A percentile compares a stretch with the other conserved stretches of the same genome.
Evolutionary conservation across 2,113 vertebrate species (phyloP).

Genomic region (Chloroceryle aenea): DNA sequence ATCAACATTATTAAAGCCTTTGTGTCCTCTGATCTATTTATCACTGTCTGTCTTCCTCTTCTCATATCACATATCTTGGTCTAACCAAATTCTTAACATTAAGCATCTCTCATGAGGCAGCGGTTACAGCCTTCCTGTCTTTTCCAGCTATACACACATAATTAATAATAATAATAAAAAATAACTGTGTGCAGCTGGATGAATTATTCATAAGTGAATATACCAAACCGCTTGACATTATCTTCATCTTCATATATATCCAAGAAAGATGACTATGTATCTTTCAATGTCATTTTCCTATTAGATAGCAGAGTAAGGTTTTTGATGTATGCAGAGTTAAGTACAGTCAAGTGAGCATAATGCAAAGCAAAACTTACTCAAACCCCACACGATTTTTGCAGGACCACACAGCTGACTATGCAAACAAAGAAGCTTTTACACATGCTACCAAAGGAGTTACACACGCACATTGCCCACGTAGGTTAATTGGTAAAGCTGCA

Average conservation of each 20-base stretch:
- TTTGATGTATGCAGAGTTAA: neutral
- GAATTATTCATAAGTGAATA: constrained; percentile 61
- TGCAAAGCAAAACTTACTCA: neutral
- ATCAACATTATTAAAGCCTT: constrained; percentile 42
- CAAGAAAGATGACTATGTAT: constrained; percentile 9
- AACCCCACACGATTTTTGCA: neutral
- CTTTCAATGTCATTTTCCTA: constrained; percentile 23
- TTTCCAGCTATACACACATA: constrained; percentile 29
- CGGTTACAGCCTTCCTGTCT: neutral
- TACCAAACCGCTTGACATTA: constrained; percentile 2
- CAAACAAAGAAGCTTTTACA: neutral
- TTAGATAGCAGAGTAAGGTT: neutral
- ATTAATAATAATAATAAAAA: constrained; percentile 42
- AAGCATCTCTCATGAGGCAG: constrained; percentile 19
- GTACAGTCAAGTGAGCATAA: neutral
- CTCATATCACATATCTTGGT: neutral
- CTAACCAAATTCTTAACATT: constrained; percentile 27
- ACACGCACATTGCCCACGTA: neutral
- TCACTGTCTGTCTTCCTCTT: constrained; percentile 22
- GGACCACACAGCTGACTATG: neutral
- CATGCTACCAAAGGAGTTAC: neutral
- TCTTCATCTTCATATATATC: constrained; percentile 40
- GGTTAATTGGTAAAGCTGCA: neutral
- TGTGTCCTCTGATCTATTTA: constrained; percentile 32
- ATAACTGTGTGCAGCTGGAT: constrained; percentile 11